Base-by-base conservation (phyloP, 2,888 invertebrate species). In the Antitype chi region DNA sequence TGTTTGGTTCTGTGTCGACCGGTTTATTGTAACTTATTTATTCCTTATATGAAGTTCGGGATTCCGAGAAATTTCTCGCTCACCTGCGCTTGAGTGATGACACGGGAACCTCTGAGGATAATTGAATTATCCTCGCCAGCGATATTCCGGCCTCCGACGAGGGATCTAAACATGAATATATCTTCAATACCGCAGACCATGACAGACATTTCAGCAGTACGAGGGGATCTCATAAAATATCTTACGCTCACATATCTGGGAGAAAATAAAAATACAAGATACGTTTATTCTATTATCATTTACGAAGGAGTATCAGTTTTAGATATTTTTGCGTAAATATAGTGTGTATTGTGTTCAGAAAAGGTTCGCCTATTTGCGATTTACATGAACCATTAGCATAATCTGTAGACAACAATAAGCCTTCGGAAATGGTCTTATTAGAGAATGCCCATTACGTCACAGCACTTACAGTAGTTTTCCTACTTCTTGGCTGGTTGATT, bases 71-170 rank as follows among this genome's bases (percentile, higher is more conserved):
- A 76, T 75, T 83, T 76, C 76, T 53, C 53, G 67, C 76, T 87
- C 91, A 93, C 92, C 93, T 93, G 92, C 82, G 89, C 88, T 90
- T 91, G 93, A 93, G 91, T 91, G 93, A 93, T 93, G 92, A 91
- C 90, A 91, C 88, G 89, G 88, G 89, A 88, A 90, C 85, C 89
- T 88, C 91, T 89, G 78, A 84, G 76, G 75, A 85, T 93, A 93
- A 93, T 93, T 93, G 92, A 93, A 93, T 93, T 93, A 93, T 89
- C 89, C 82, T 87, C 83, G 75, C 71, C 64, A 74, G 71, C 78
- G 66, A 86, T 84, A 82, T 87, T 77, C 75, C 76, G 64, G 66
- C 62, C 72, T 78, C 57, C 74, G 38, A 76, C 75, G 78, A 78
- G 77, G 79, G 84, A 81, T 74, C 80, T 74, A 84, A 86, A 88